Evolutionary conservation across 2,888 invertebrate species (phyloP).

Genomic region (Agonopterix alstromeriana): DNA sequence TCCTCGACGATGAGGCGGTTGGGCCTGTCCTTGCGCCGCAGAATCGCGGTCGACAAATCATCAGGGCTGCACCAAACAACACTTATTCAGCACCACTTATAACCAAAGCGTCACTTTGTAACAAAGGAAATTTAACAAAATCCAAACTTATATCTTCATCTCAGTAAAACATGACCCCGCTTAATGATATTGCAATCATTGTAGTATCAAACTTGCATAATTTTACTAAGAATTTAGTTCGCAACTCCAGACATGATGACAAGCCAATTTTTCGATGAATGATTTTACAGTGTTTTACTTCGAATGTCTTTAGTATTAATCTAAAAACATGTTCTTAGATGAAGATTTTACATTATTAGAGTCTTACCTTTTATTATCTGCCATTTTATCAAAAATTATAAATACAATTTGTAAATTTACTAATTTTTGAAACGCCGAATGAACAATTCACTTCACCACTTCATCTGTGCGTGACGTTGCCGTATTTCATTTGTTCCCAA

Average conservation of each 20-base stretch:
- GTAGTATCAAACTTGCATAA: conserved; percentile 21
- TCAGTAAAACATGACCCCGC: not conserved
- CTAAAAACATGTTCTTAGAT: not conserved
- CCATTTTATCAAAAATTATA: conserved; percentile 62
- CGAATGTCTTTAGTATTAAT: too few relatives aligned
- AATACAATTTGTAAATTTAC: conserved; percentile 48
- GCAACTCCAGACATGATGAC: conserved; percentile 65
- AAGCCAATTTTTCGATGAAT: conserved; percentile 67
- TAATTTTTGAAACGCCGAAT: conserved; percentile 56
- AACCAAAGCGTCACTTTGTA: conserved; percentile 14
- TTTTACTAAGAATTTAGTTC: conserved; percentile 14
- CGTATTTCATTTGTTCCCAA: conserved; percentile 74
- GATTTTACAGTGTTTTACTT: conserved; percentile 22
- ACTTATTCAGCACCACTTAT: conserved; percentile 12
- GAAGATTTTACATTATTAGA: conserved; percentile 16
- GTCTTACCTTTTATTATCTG: conserved; percentile 75
- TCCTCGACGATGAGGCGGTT: conserved; percentile 99
- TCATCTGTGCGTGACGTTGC: conserved; percentile 72
- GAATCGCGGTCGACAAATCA: conserved; percentile 98
- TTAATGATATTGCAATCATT: not conserved
- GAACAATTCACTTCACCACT: conserved; percentile 49
- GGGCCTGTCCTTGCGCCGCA: conserved; percentile 97
- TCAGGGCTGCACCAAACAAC: conserved; percentile 78
- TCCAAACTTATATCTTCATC: not conserved
- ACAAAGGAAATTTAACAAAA: conserved; percentile 1